Conservation (phyloP, 1,140 invertebrate species). For the Drosophila pseudoobscura region DNA sequence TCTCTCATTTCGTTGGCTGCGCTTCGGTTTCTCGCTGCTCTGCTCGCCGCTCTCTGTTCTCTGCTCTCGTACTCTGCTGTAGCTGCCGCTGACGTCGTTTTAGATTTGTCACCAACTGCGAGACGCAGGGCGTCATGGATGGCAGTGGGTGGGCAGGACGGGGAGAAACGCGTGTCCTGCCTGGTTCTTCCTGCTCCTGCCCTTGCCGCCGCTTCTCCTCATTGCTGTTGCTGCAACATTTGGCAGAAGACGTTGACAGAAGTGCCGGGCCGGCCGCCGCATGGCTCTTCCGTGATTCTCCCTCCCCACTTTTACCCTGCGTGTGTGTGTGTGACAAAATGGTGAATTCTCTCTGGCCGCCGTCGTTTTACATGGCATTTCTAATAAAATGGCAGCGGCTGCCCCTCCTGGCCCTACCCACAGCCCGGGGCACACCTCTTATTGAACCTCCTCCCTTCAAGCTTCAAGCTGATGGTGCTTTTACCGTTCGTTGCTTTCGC, state of each 20-base stretch:
- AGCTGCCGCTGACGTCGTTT: slow-evolving; percentile 40
- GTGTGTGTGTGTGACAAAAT: slow-evolving; percentile 64
- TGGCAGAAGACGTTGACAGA: slow-evolving; percentile 46
- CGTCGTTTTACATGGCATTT: slow-evolving; percentile 70
- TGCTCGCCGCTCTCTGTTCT: background rate
- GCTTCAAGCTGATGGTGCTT: background rate
- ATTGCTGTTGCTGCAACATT: slow-evolving; percentile 33
- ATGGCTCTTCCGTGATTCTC: no score
- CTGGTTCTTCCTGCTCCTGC: slow-evolving; percentile 6
- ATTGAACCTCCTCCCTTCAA: background rate
- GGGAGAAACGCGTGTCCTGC: slow-evolving; percentile 4
- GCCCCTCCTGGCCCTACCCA: slow-evolving; percentile 35
- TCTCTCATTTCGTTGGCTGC: slow-evolving; percentile 5
- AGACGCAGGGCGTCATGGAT: background rate
- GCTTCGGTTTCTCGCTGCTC: slow-evolving; percentile 2
- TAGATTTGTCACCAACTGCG: slow-evolving; percentile 69
- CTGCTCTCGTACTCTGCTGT: background rate
- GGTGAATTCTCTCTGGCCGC: slow-evolving; percentile 63
- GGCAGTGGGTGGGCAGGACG: background rate
- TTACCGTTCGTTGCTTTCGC: no score
- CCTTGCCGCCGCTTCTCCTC: background rate
- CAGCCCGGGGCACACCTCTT: slow-evolving; percentile 2
- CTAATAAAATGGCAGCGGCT: slow-evolving; percentile 79
- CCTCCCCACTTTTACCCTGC: background rate
- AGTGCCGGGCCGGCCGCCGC: slow-evolving; percentile 5